A percentile compares a stretch with the other conserved stretches of the same genome.
Conservation (phyloP, 2,113 vertebrate genomes). For the Pelusios castaneus region DNA sequence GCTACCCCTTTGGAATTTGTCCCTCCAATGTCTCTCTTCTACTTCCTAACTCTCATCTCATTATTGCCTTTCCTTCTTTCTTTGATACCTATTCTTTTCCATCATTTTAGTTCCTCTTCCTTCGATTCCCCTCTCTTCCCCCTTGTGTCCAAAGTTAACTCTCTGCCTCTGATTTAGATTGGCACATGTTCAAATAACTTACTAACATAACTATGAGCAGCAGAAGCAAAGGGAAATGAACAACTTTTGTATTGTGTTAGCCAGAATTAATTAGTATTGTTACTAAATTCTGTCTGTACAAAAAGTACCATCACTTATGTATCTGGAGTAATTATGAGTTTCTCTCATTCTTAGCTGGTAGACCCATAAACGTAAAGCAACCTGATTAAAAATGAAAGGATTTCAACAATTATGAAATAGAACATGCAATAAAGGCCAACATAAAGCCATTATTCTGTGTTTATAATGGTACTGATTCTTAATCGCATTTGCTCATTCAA, state of each 20-base stretch:
- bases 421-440: constrained; percentile 35
- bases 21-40: constrained; percentile 9
- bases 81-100: not conserved
- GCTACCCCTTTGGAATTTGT: too few species aligned
- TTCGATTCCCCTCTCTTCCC: constrained; percentile 6
- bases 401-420: constrained; percentile 70
- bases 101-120: not conserved
- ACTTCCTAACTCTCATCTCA: constrained; percentile 5
- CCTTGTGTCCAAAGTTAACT: not conserved
- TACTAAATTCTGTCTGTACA: constrained; percentile 9
- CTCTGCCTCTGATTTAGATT: not conserved
- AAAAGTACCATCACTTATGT: not conserved
- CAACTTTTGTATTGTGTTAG: constrained; percentile 8
- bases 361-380: constrained; percentile 53
- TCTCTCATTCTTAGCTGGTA: constrained; percentile 31
- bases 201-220: constrained; percentile 3
- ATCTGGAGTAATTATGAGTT: constrained; percentile 22
- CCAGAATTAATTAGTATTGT: constrained; percentile 10
- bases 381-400: constrained; percentile 64
- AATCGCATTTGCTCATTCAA: constrained; percentile 64
- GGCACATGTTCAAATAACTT: not conserved
- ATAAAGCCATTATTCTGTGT: constrained; percentile 64
- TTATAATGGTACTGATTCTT: constrained; percentile 61
- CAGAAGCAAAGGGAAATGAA: constrained; percentile 9
- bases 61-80: not conserved